These are phyloP conservation scores for Euleptes europaea DNA, from an alignment of 2,113 vertebrate genomes.

Conservation along the genomic window DNA sequence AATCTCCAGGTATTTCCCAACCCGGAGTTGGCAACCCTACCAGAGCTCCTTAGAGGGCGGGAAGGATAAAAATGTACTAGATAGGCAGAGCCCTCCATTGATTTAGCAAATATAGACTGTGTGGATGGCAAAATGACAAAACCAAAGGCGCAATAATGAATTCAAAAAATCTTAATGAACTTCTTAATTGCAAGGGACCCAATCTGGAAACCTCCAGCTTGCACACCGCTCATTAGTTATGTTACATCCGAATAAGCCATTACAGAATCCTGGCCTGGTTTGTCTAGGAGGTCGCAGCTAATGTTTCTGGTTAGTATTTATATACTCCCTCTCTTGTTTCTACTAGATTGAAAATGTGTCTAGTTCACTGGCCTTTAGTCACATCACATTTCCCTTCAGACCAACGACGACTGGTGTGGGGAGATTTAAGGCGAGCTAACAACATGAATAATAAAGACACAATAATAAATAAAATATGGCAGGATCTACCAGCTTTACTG, in stretches of 20 bases:
- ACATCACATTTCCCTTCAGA: constrained; percentile 38
- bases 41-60: no score
- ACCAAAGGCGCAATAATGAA: no score
- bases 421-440: constrained; percentile 58
- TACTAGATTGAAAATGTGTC: not conserved
- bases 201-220: not conserved
- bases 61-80: no score
- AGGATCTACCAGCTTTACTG: not conserved
- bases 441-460: constrained; percentile 50
- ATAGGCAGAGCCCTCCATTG: no score
- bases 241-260: no score
- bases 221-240: no score
- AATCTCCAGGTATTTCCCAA: no score
- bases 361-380: not conserved
- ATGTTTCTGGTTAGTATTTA: not conserved
- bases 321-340: not conserved
- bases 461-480: constrained; percentile 34
- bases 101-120: no score
- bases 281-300: not conserved
- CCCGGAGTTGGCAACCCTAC: no score
- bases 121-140: no score
- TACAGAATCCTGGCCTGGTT: not conserved
- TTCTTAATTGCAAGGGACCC: not conserved
- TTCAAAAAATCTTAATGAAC: no score
- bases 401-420: constrained; percentile 49